Percentiles rank a stretch among this genome's conserved stretches.
phyloP scores from a whole-genome alignment of 2,888 invertebrate genomes.

The Pocota personata region DNA sequence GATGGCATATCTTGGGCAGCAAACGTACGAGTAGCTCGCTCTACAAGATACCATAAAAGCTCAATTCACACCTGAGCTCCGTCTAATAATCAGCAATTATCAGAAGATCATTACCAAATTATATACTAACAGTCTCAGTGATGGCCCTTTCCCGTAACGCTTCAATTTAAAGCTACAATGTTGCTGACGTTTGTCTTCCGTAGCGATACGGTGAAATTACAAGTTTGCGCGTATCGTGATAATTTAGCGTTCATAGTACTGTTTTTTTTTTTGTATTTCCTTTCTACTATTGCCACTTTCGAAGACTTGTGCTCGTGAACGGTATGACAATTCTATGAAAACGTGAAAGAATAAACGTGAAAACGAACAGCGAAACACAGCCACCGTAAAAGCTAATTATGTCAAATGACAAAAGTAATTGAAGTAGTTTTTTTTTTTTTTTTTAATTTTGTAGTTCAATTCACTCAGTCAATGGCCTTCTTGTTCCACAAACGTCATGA shows the following conservation, averaged over 20 bases:
- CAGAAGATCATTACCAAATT: constrained; percentile 25
- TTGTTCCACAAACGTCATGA: constrained; percentile 46
- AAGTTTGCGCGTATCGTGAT: background rate
- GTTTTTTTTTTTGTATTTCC: background rate
- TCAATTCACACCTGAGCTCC: background rate
- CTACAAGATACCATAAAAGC: background rate
- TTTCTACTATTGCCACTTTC: background rate
- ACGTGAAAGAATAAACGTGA: constrained; percentile 17
- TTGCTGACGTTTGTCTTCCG: background rate
- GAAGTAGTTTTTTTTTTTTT: constrained; percentile 38
- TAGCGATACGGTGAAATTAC: background rate
- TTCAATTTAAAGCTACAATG: background rate
- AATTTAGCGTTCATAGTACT: background rate
- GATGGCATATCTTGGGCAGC: background rate
- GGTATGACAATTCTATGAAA: constrained; percentile 41
- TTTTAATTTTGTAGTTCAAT: constrained; percentile 36
- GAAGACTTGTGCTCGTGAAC: constrained; percentile 13
- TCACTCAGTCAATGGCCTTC: constrained; percentile 64
- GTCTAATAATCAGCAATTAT: constrained; percentile 4
- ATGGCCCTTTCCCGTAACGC: background rate
- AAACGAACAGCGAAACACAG: constrained; percentile 35
- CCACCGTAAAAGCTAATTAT: constrained; percentile 67
- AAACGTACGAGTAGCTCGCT: no score
- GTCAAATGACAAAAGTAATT: constrained; percentile 65
- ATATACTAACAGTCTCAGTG: background rate